Conservation (phyloP, 2,888 invertebrate species). For the Lutraria lutraria region DNA sequence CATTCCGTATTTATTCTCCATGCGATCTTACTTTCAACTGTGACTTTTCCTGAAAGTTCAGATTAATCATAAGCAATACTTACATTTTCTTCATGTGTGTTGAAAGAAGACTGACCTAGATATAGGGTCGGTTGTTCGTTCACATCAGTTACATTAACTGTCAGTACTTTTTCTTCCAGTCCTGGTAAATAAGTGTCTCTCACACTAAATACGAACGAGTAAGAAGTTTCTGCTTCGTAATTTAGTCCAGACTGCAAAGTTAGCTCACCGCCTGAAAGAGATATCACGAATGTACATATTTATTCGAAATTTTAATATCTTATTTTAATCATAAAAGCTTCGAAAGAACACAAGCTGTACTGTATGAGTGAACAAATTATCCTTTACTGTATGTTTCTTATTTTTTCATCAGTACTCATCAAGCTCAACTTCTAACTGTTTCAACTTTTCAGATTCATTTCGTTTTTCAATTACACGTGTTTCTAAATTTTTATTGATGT, state of each 20-base stretch:
- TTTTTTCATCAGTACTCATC: no score
- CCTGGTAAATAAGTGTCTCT: constrained; percentile 18
- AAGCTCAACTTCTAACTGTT: no score
- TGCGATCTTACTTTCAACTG: no score
- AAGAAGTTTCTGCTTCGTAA: not conserved
- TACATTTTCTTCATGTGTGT: constrained; percentile 8
- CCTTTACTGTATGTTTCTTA: no score
- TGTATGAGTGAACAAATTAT: no score
- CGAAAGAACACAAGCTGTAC: no score
- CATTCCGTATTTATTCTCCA: no score
- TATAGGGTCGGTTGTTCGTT: constrained; percentile 23
- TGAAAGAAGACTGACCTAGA: constrained; percentile 1
- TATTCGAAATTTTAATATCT: not conserved
- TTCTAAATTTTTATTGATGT: no score
- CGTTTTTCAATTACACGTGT: no score
- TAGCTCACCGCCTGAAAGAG: constrained; percentile 10
- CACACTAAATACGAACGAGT: constrained; percentile 25
- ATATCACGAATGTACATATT: not conserved
- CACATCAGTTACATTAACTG: not conserved
- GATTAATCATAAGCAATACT: not conserved
- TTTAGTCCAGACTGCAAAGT: not conserved
- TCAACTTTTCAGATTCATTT: no score
- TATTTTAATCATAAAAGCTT: no score
- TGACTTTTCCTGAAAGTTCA: no score
- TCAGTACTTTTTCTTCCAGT: constrained; percentile 22